phyloP scores from a whole-genome alignment of 2,797 vertebrate genomes.

The Melanogrammus aeglefinus region DNA sequence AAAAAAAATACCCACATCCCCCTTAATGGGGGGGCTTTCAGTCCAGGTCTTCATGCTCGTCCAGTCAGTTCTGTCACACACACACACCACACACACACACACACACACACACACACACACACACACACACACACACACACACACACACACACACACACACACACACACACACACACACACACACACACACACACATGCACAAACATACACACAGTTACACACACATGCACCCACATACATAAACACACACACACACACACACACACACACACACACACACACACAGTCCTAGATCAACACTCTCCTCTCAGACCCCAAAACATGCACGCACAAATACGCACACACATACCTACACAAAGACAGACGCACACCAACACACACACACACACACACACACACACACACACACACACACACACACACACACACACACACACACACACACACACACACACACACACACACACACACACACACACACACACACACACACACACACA shows the following conservation, averaged over 20 bases:
- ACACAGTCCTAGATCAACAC: not conserved
- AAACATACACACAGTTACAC: constrained; percentile 4
- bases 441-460: not conserved
- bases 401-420: not conserved
- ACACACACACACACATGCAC: not conserved
- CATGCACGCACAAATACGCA: not conserved
- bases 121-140: not conserved
- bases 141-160: not conserved
- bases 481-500: not conserved
- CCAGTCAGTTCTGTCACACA: not conserved
- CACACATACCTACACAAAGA: not conserved
- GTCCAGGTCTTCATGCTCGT: constrained; percentile 17
- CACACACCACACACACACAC: not conserved
- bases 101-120: not conserved
- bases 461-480: constrained; percentile 6
- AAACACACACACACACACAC: not conserved
- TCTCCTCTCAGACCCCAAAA: not conserved
- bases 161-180: not conserved
- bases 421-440: not conserved
- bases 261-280: not conserved
- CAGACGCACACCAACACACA: not conserved
- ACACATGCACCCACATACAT: not conserved
- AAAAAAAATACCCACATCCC: not conserved
- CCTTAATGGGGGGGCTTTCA: constrained; percentile 37
- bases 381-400: not conserved